A percentile compares a stretch with the other conserved stretches of the same genome.
Conservation (phyloP, 2,797 vertebrate genomes). For the Gephyroberyx darwinii region DNA sequence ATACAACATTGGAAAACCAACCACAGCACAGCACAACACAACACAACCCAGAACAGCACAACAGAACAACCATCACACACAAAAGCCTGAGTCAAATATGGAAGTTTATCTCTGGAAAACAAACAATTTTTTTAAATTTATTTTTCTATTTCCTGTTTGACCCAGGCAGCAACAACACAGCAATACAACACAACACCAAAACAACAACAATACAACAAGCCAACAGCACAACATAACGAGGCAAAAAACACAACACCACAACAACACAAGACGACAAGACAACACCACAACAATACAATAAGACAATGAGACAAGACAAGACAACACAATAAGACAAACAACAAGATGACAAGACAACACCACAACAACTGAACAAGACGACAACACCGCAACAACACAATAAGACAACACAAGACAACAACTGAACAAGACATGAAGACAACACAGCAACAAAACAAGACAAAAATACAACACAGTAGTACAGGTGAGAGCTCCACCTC, state of each 20-base stretch:
- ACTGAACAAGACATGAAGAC: background rate
- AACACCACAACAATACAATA: too few relatives aligned
- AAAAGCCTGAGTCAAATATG: conserved; percentile 3
- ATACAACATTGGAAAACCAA: background rate
- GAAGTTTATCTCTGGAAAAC: background rate
- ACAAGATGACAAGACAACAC: too few relatives aligned
- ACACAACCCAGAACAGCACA: conserved; percentile 2
- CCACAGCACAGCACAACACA: conserved; percentile 2
- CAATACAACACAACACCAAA: too few relatives aligned
- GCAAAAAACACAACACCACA: background rate
- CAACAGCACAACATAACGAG: background rate
- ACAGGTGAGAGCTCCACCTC: conserved; percentile 82
- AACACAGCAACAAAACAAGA: background rate
- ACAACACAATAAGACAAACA: too few relatives aligned
- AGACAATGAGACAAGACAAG: too few relatives aligned
- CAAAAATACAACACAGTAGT: conserved; percentile 20
- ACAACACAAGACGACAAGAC: too few relatives aligned
- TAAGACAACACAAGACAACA: conserved; percentile 9
- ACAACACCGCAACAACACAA: conserved; percentile 5
- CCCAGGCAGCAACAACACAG: background rate
- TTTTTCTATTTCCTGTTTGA: background rate
- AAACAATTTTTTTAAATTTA: too few relatives aligned
- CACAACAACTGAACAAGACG: too few relatives aligned
- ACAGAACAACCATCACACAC: conserved; percentile 8
- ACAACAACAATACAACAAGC: too few relatives aligned